phyloP scores from a whole-genome alignment of 2,888 invertebrate genomes.

The Steinernema scapterisci region DNA sequence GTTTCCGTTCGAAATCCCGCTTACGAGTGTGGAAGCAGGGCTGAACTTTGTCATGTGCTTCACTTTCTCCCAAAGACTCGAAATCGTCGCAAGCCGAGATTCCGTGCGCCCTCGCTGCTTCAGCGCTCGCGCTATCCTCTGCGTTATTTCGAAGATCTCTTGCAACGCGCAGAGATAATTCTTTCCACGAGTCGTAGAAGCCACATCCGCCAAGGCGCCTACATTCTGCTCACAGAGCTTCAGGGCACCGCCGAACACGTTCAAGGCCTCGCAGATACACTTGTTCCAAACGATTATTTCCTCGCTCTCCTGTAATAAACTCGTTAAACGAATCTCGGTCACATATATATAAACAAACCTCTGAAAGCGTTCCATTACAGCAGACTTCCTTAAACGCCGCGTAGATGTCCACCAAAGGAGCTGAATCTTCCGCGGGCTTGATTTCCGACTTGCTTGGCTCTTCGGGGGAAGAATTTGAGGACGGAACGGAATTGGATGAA shows the following conservation, averaged over 20 bases:
- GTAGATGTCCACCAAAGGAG: conserved; percentile 30
- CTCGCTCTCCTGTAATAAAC: conserved; percentile 14
- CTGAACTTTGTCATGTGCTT: background rate
- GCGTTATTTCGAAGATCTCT: background rate
- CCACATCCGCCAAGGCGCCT: conserved; percentile 39
- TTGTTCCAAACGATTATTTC: conserved; percentile 25
- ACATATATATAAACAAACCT: background rate
- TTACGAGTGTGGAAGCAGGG: background rate
- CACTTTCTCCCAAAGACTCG: background rate
- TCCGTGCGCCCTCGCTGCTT: background rate
- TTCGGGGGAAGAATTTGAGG: too few relatives aligned
- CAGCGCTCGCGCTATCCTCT: background rate
- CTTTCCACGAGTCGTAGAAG: conserved; percentile 48
- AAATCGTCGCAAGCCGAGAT: background rate
- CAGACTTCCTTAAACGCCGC: conserved; percentile 33
- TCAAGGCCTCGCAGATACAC: background rate
- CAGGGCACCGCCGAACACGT: conserved; percentile 16
- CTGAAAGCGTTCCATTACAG: background rate
- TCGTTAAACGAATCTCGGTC: background rate
- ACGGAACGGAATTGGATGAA: too few relatives aligned
- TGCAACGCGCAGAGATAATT: conserved; percentile 36
- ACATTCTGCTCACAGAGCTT: background rate
- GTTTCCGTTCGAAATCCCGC: background rate
- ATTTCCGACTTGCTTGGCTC: too few relatives aligned
- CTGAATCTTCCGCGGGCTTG: background rate